Evolutionary conservation across 1,140 invertebrate genomes (phyloP).

Genomic region (Neotoxoptera formosana): DNA sequence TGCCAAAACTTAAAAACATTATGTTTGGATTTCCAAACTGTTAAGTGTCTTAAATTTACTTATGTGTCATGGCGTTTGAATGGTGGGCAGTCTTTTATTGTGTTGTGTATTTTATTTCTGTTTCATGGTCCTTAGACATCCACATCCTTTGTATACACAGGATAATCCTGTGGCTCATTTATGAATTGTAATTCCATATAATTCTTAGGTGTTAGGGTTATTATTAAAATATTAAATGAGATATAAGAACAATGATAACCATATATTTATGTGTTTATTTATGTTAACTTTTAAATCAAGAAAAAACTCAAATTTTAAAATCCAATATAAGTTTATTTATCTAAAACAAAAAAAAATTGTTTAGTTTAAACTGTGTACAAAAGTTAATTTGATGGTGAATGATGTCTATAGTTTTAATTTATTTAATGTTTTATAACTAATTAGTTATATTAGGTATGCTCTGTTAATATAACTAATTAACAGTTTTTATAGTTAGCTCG

Average conservation of each 20-base stretch:
- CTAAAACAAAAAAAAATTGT: background rate
- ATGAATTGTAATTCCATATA: background rate
- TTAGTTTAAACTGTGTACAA: background rate
- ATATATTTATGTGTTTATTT: background rate
- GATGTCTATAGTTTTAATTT: too few relatives aligned
- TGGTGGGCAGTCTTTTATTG: background rate
- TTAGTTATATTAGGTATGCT: too few relatives aligned
- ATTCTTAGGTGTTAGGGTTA: background rate
- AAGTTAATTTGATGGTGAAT: too few relatives aligned
- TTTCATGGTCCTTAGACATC: background rate
- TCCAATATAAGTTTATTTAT: background rate
- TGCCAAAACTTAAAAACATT: background rate
- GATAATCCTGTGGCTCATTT: background rate
- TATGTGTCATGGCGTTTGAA: background rate
- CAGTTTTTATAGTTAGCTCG: too few relatives aligned
- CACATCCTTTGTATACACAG: background rate
- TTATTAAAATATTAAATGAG: background rate
- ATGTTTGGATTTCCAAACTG: background rate
- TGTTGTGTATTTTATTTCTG: background rate
- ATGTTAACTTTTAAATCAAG: background rate
- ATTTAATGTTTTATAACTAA: too few relatives aligned
- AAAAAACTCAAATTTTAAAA: background rate
- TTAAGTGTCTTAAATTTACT: background rate
- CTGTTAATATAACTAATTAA: too few relatives aligned
- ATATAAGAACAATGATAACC: background rate